Percentiles rank a stretch among this genome's conserved stretches.
These are phyloP conservation scores for Ptychoptera albimana DNA, from an alignment of 2,888 invertebrate species.

Conservation along the genomic window DNA sequence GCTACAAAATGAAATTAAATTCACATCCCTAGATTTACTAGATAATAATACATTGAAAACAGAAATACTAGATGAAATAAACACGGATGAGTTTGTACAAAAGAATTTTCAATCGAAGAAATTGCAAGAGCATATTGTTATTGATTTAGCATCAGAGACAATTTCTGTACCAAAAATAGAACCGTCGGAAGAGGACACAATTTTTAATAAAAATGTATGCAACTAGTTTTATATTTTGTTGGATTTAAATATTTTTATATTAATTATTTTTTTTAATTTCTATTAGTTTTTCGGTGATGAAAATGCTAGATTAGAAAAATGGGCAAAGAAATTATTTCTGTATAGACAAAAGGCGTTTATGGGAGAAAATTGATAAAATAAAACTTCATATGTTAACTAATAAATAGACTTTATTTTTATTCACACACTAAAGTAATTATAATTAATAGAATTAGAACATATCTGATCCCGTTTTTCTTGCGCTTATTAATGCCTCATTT, in stretches of 20 bases:
- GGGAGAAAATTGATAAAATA: conserved; percentile 19
- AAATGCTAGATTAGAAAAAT: conserved; percentile 52
- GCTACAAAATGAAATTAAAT: conserved; percentile 1
- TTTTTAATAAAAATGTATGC: conserved; percentile 52
- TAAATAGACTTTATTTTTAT: not conserved
- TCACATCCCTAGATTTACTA: conserved; percentile 9
- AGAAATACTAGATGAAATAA: conserved; percentile 48
- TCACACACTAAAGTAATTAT: conserved; percentile 1
- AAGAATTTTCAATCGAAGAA: conserved; percentile 47
- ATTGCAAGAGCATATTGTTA: conserved; percentile 42
- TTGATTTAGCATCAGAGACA: conserved; percentile 54
- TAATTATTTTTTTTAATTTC: conserved; percentile 10
- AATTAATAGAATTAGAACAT: conserved; percentile 36
- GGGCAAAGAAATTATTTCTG: conserved; percentile 52
- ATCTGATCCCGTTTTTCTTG: conserved; percentile 67
- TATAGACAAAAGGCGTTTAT: conserved; percentile 45
- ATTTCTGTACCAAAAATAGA: conserved; percentile 46
- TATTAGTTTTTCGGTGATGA: conserved; percentile 52
- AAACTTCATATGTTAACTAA: not conserved
- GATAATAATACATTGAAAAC: conserved; percentile 17
- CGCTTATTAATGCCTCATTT: conserved; percentile 51
- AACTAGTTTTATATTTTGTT: conserved; percentile 19
- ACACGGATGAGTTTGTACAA: conserved; percentile 49
- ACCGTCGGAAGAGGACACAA: conserved; percentile 39
- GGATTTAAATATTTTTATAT: conserved; percentile 3